phyloP scores from a whole-genome alignment of 2,113 vertebrate genomes.

The Epinephelus cyanopodus region DNA sequence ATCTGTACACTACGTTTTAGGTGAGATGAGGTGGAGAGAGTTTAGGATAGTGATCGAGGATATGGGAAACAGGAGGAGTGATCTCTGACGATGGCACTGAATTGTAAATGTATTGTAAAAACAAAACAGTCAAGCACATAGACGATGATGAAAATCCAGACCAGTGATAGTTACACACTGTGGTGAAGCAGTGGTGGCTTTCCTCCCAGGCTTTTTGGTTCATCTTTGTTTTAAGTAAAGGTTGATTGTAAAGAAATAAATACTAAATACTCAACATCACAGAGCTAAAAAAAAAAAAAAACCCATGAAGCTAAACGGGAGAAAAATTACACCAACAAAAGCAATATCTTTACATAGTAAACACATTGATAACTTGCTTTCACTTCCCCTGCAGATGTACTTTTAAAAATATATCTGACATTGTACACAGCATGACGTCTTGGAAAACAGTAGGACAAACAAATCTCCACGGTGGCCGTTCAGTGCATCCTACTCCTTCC shows the following conservation, averaged over 20 bases:
- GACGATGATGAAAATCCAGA: constrained; percentile 21
- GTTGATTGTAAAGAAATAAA: constrained; percentile 78
- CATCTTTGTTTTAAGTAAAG: constrained; percentile 65
- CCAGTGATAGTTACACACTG: constrained; percentile 37
- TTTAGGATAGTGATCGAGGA: not conserved
- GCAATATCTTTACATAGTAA: constrained; percentile 81
- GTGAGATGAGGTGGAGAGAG: constrained; percentile 3
- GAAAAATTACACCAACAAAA: constrained; percentile 63
- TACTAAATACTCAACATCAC: constrained; percentile 76
- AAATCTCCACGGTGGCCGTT: constrained; percentile 44
- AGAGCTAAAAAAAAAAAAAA: constrained; percentile 56
- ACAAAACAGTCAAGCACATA: constrained; percentile 30
- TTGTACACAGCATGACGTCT: constrained; percentile 65
- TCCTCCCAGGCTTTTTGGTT: constrained; percentile 76
- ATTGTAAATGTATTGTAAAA: constrained; percentile 48
- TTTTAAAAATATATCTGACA: constrained; percentile 81
- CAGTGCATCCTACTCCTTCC: constrained; percentile 58
- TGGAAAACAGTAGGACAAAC: constrained; percentile 58
- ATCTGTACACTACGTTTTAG: not conserved
- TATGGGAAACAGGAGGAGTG: constrained; percentile 18
- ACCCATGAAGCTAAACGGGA: constrained; percentile 35
- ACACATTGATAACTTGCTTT: constrained; percentile 72
- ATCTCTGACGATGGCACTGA: constrained; percentile 52
- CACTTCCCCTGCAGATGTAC: constrained; percentile 72
- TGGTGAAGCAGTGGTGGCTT: constrained; percentile 64